Percentiles rank a stretch among this genome's conserved stretches.
Evolutionary conservation across 2,888 invertebrate species (phyloP).

Genomic region (Lasius platythorax): DNA sequence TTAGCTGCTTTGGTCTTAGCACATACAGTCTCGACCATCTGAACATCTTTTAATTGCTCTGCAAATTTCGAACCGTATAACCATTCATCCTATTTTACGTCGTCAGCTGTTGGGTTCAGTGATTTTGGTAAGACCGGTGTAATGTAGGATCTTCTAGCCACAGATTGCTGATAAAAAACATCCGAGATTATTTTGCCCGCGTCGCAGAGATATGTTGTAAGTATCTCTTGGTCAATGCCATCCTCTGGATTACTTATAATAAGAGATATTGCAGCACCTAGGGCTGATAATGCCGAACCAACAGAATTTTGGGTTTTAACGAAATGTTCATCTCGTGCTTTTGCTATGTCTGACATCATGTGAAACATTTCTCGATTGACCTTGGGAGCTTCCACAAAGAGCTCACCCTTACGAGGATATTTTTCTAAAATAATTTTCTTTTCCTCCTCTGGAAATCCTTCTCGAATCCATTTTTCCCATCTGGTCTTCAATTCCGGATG

Average conservation of each 20-base stretch:
- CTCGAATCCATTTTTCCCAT: constrained; percentile 12
- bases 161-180: constrained; percentile 8
- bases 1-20: constrained; percentile 44
- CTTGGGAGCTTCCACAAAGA: constrained; percentile 1
- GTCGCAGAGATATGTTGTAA: neutral
- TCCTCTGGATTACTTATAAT: neutral
- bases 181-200: neutral
- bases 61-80: constrained; percentile 61
- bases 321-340: constrained; percentile 1
- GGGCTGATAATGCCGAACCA: neutral
- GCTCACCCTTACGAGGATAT: constrained; percentile 1
- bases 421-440: neutral
- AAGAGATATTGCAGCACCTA: constrained; percentile 16
- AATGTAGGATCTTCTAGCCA: constrained; percentile 24
- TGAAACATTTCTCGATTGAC: neutral
- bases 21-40: constrained; percentile 62
- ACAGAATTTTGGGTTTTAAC: neutral
- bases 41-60: constrained; percentile 63
- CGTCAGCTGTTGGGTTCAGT: constrained; percentile 38
- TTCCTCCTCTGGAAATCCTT: neutral
- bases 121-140: constrained; percentile 37
- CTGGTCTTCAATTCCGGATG: constrained; percentile 8
- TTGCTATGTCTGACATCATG: constrained; percentile 1
- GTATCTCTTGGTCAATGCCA: neutral
- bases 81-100: constrained; percentile 48